A percentile compares a stretch with the other conserved stretches of the same genome.
phyloP scores from a whole-genome alignment of 2,113 vertebrate genomes.

The Zeus faber region DNA sequence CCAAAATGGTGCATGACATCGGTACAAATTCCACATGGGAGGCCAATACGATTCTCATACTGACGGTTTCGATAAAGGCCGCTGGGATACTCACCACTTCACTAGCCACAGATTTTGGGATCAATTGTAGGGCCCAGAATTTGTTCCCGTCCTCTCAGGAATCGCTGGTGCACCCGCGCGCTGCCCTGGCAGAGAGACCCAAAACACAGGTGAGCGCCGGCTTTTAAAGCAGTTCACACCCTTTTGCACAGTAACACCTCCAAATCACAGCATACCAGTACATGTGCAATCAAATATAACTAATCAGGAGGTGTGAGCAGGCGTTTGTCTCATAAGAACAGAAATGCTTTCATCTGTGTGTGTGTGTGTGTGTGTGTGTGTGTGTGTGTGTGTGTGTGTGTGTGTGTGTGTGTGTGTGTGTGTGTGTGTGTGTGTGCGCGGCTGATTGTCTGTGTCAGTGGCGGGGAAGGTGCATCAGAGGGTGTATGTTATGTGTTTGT shows the following conservation, averaged over 20 bases:
- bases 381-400: conserved; percentile 1
- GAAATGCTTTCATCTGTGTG: conserved; percentile 8
- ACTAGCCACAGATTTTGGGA: too few relatives aligned
- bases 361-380: not conserved
- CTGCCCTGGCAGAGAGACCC: not conserved
- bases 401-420: conserved; percentile 6
- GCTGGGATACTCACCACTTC: too few relatives aligned
- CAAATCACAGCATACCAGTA: conserved; percentile 10
- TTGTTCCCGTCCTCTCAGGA: too few relatives aligned
- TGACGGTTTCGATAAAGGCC: too few relatives aligned
- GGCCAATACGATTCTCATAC: too few relatives aligned
- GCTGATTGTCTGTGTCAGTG: conserved; percentile 5
- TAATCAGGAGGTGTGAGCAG: conserved; percentile 45
- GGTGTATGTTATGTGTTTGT: conserved; percentile 61
- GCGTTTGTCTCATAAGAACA: conserved; percentile 30
- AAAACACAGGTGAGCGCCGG: not conserved
- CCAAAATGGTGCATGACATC: too few relatives aligned
- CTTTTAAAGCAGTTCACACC: not conserved
- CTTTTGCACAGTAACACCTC: conserved; percentile 12
- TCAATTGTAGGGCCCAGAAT: too few relatives aligned
- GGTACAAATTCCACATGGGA: too few relatives aligned
- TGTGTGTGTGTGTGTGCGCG: not conserved
- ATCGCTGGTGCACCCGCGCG: too few relatives aligned
- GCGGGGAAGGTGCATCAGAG: conserved; percentile 27
- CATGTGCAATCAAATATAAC: conserved; percentile 27